phyloP scores from a whole-genome alignment of 1,140 invertebrate species.

The Hylaeus anthracinus region DNA sequence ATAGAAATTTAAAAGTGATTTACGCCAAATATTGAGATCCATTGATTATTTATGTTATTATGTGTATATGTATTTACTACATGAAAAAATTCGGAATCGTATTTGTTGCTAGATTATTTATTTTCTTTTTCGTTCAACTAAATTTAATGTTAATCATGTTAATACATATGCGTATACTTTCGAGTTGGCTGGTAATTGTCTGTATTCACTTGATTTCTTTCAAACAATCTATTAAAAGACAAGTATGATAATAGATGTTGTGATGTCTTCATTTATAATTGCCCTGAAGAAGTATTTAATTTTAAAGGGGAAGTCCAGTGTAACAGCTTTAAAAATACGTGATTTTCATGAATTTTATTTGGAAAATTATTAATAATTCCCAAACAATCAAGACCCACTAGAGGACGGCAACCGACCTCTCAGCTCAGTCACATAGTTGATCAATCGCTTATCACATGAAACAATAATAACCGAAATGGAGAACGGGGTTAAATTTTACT shows the following conservation, averaged over 20 bases:
- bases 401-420: too few relatives aligned
- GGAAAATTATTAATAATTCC: too few relatives aligned
- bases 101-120: conserved; percentile 19
- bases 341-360: too few relatives aligned
- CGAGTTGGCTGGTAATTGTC: conserved; percentile 20
- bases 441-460: too few relatives aligned
- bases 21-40: conserved; percentile 72
- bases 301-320: background rate
- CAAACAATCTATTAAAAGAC: conserved; percentile 26
- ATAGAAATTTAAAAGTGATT: conserved; percentile 70
- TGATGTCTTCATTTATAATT: conserved; percentile 27
- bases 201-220: conserved; percentile 29
- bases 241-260: conserved; percentile 1
- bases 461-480: too few relatives aligned
- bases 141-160: conserved; percentile 5
- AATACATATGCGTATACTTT: background rate
- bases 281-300: background rate
- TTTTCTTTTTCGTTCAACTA: conserved; percentile 5
- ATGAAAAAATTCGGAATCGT: conserved; percentile 21
- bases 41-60: conserved; percentile 57
- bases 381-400: too few relatives aligned
- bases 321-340: too few relatives aligned
- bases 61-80: conserved; percentile 46
- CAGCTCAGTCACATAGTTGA: too few relatives aligned
- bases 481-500: too few relatives aligned